Evolutionary conservation across 2,797 vertebrate genomes (phyloP).

Genomic region (Sphenopsis melanotis): DNA sequence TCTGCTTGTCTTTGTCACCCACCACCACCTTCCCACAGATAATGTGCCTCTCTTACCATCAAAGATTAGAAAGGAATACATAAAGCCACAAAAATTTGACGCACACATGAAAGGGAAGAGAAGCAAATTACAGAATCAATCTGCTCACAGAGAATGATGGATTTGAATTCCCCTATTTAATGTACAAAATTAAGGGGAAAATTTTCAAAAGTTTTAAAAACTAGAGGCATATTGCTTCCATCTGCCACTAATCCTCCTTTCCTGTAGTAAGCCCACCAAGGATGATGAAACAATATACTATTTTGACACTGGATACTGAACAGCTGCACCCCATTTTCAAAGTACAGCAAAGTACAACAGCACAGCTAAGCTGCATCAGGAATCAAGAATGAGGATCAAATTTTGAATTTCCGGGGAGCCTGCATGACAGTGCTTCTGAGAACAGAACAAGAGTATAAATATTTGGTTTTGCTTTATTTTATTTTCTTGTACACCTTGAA

Average conservation of each 20-base stretch:
- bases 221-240: constrained; percentile 4
- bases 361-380: not conserved
- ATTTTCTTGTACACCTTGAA: not conserved
- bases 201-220: constrained; percentile 31
- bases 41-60: not conserved
- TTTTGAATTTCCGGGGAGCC: not conserved
- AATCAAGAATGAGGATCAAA: not conserved
- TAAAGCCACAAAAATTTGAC: constrained; percentile 18
- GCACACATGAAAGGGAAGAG: not conserved
- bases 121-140: constrained; percentile 9
- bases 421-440: not conserved
- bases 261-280: not conserved
- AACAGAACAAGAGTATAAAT: not conserved
- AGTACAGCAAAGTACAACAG: not conserved
- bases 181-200: constrained; percentile 4
- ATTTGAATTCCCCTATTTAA: not conserved
- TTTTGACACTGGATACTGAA: constrained; percentile 8
- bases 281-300: not conserved
- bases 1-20: not conserved
- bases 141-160: not conserved
- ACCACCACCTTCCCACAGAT: not conserved
- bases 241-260: constrained; percentile 5
- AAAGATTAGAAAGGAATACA: not conserved
- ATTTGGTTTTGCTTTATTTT: not conserved
- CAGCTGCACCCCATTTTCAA: constrained; percentile 28